Percentiles rank a stretch among this genome's conserved stretches.
phyloP scores from a whole-genome alignment of 2,797 vertebrate genomes.

The Channallabes apus region DNA sequence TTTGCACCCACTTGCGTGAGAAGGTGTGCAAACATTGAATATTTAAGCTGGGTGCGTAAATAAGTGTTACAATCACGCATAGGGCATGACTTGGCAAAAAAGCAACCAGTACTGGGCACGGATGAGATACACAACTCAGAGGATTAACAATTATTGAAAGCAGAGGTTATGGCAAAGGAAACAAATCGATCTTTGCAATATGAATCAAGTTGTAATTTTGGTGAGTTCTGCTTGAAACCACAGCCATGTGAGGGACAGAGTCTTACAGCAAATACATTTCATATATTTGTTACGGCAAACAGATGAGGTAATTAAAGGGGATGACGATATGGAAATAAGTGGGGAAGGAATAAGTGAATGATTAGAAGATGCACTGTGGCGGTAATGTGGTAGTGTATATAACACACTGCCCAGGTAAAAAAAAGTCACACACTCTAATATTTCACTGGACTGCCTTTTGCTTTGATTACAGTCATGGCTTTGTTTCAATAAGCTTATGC shows the following conservation, averaged over 20 bases:
- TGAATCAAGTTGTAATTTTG: not conserved
- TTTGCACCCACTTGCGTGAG: slow-evolving; percentile 33
- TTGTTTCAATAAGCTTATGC: too few species aligned
- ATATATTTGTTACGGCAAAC: slow-evolving; percentile 22
- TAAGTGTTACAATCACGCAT: slow-evolving; percentile 18
- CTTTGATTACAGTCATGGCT: too few species aligned
- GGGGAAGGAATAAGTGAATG: not conserved
- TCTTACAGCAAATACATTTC: not conserved
- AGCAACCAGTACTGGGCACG: not conserved
- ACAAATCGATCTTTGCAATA: not conserved
- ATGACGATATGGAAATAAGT: slow-evolving; percentile 8
- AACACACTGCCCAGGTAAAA: too few species aligned
- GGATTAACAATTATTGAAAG: slow-evolving; percentile 10
- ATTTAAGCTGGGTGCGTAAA: slow-evolving; percentile 30
- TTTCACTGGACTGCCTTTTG: too few species aligned
- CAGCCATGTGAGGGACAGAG: not conserved
- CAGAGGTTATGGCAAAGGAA: slow-evolving; percentile 18
- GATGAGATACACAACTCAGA: not conserved
- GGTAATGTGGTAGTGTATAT: not conserved
- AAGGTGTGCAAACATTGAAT: slow-evolving; percentile 4
- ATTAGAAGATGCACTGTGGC: not conserved
- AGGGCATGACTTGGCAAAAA: slow-evolving; percentile 41
- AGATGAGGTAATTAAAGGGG: slow-evolving; percentile 9
- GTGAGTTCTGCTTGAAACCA: not conserved
- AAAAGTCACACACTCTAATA: too few species aligned